Base-by-base conservation (phyloP, 2,888 invertebrate species). In the Ptilodon capucinus region DNA sequence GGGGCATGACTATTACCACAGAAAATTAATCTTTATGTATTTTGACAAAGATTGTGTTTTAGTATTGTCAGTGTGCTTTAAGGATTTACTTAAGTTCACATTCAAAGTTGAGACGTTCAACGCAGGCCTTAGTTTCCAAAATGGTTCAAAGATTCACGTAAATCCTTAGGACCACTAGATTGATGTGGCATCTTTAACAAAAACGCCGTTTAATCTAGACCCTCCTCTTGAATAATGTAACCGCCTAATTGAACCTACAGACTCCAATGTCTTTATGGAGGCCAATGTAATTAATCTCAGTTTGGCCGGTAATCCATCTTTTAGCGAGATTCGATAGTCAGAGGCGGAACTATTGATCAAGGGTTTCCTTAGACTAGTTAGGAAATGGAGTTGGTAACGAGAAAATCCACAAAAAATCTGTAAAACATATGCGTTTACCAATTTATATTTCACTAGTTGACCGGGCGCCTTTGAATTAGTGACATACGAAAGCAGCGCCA, bases 261-360 rank as follows among this genome's bases (percentile, higher is more conserved):
- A 59, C 46, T 50, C 45, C 45, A 51, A 56, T 47, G 52, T 60
- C 70, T 58, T 45, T 61, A 59, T 60, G 54, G 51, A 48, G 25
- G 54, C 56, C 63, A 44, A 44, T 40, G 75, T 80, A 81, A 83
- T 84, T 81, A 82, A 84, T 82, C 84, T 81, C 75, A 74, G 76
- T 79, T 80, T 68, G 71, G 64, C 56, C 74, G 62, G 74, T 81
- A 78, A 81, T 82, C 76, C 76, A 69, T 79, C 76, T 80, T 71
- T 68, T 64, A 70, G 68, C 51, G 59, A 56, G 68, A 62, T 63
- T 68, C 69, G 67, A 68, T 68, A 57, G 65, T 60, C 53, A 51
- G 56, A 60, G 59, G 44, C 48, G 54, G 57, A 62, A 60, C 69
- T 72, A 75, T 76, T 74, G 65, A 71, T 79, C 71, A 69, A n/a